Conservation (phyloP, 2,113 vertebrate genomes). For the Spermophilus dauricus region DNA sequence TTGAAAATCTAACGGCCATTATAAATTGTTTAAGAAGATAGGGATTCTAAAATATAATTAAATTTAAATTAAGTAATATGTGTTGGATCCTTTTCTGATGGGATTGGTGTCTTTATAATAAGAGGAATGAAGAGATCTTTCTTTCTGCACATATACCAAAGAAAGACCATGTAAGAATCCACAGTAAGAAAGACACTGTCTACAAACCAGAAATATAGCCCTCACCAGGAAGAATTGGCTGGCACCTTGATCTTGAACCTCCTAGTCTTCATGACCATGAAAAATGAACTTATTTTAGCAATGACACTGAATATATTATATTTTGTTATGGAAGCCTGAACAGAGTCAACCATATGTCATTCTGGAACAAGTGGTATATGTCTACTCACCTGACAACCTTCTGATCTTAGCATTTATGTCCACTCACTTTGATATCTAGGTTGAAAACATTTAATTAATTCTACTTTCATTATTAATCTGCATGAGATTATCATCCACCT, state of each 20-base stretch:
- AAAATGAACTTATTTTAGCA: neutral
- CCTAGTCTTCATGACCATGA: neutral
- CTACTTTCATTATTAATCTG: neutral
- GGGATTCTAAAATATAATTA: neutral
- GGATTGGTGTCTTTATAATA: neutral
- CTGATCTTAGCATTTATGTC: neutral
- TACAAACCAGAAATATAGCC: neutral
- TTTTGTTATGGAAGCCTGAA: neutral
- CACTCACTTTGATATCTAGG: neutral
- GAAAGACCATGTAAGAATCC: neutral
- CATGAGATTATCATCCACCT: neutral
- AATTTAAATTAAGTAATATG: neutral
- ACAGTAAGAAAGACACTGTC: neutral
- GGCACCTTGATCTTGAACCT: neutral
- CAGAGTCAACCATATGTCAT: neutral
- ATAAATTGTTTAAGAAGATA: neutral
- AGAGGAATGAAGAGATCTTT: neutral
- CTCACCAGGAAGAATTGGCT: neutral
- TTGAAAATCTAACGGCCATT: neutral
- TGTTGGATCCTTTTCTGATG: neutral
- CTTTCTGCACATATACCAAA: accelerated
- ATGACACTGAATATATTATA: neutral
- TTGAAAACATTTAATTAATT: neutral
- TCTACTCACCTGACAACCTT: neutral
- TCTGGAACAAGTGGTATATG: neutral